Conservation (phyloP, 30 jellyfish, hydroid and myxozoan species). For the Pseudorhiza aurosa region DNA sequence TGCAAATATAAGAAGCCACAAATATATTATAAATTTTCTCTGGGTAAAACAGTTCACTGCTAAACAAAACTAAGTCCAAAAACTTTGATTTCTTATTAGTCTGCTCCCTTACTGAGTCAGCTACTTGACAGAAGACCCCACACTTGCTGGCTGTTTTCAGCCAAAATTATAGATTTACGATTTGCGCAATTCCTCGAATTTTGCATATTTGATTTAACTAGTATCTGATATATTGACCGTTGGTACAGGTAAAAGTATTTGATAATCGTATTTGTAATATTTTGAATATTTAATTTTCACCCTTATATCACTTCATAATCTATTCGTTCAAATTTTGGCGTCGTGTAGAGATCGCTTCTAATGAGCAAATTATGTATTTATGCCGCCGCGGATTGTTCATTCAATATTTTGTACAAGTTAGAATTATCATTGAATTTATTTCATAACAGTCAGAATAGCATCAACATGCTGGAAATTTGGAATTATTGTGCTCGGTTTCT, state of each 20-base stretch:
- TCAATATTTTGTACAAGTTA: background rate
- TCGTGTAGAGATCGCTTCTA: constrained; percentile 3
- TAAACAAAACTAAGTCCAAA: no score
- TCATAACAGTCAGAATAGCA: background rate
- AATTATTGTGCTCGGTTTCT: no score
- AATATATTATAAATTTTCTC: no score
- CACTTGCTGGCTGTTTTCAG: no score
- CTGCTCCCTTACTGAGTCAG: no score
- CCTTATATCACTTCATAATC: background rate
- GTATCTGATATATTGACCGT: background rate
- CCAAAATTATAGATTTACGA: no score
- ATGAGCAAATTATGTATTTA: background rate
- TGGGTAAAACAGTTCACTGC: no score
- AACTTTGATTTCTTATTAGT: no score
- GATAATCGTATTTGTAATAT: constrained; percentile 8
- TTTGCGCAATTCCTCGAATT: background rate
- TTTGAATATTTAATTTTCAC: constrained; percentile 18
- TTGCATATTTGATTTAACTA: background rate
- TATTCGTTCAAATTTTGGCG: background rate
- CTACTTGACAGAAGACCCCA: no score
- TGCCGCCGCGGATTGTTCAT: background rate
- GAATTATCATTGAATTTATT: background rate
- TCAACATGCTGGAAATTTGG: no score
- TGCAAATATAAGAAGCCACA: no score
- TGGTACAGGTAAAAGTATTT: background rate